Conservation (phyloP, 2,113 vertebrate genomes). For the Myrmecophaga tridactyla region DNA sequence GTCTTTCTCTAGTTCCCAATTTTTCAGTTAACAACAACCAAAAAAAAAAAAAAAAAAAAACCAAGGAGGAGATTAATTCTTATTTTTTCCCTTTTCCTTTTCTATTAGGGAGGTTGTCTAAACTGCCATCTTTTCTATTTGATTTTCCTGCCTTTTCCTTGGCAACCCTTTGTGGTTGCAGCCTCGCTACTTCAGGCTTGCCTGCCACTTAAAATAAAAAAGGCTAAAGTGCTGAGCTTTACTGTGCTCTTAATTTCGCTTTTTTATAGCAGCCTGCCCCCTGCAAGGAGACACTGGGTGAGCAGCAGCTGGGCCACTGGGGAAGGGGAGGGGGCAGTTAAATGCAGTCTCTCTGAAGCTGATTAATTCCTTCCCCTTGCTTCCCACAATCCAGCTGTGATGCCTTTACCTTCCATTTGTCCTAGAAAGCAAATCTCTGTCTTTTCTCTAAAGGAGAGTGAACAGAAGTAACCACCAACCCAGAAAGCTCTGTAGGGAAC, state of each 20-base stretch:
- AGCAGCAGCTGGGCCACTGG: not conserved
- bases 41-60: too few species aligned
- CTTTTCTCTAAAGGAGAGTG: not conserved
- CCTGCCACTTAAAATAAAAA: constrained; percentile 19
- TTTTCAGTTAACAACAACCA: not conserved
- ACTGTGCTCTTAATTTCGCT: not conserved
- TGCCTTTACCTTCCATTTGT: not conserved
- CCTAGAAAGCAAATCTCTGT: not conserved
- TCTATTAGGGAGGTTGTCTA: not conserved
- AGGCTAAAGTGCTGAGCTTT: not conserved
- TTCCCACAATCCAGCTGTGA: not conserved
- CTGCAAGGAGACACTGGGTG: not conserved
- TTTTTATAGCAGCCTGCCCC: not conserved
- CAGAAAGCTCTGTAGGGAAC: not conserved
- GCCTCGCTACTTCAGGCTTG: not conserved
- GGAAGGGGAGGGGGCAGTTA: not conserved
- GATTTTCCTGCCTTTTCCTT: not conserved
- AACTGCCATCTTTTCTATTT: not conserved
- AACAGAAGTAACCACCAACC: not conserved
- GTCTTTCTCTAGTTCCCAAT: not conserved
- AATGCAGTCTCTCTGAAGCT: not conserved
- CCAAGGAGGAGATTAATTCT: not conserved
- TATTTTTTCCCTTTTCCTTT: not conserved
- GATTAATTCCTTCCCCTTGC: not conserved
- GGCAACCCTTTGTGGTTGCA: not conserved